Evolutionary conservation across 2,888 invertebrate genomes (phyloP).

Genomic region (Uropetala carovei): DNA sequence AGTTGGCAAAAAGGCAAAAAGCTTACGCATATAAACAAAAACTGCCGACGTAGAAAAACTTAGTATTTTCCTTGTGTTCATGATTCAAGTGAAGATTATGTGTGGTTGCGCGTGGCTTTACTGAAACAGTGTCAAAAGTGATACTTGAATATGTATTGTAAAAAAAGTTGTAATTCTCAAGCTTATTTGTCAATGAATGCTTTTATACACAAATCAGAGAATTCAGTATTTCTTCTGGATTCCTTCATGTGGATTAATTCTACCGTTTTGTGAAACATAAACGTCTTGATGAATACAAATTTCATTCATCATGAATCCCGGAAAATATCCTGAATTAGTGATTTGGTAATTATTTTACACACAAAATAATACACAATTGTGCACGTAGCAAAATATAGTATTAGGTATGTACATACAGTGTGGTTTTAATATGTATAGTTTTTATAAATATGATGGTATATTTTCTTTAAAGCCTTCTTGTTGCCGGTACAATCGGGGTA

Average conservation of each 20-base stretch:
- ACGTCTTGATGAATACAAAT: background rate
- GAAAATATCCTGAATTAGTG: constrained; percentile 35
- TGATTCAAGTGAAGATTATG: background rate
- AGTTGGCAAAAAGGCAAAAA: background rate
- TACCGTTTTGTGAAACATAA: background rate
- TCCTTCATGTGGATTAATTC: background rate
- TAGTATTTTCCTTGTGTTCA: background rate
- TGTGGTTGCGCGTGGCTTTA: background rate
- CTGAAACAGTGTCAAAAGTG: background rate
- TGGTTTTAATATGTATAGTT: background rate
- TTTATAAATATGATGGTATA: constrained; percentile 68
- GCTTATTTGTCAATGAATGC: background rate
- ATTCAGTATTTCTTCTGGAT: background rate
- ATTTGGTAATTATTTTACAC: constrained; percentile 30
- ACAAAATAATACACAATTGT: background rate
- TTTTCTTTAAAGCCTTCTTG: constrained; percentile 74
- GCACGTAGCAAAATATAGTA: background rate
- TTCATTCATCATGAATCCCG: constrained; percentile 7
- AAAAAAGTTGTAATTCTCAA: background rate
- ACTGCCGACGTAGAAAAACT: background rate
- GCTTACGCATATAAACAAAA: background rate
- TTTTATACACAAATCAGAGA: background rate
- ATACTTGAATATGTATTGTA: background rate
- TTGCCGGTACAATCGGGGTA: constrained; percentile 75
- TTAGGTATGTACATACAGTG: background rate